These are phyloP conservation scores for Nasonia vitripennis DNA, from an alignment of 1,140 invertebrate genomes.

Conservation along the genomic window DNA sequence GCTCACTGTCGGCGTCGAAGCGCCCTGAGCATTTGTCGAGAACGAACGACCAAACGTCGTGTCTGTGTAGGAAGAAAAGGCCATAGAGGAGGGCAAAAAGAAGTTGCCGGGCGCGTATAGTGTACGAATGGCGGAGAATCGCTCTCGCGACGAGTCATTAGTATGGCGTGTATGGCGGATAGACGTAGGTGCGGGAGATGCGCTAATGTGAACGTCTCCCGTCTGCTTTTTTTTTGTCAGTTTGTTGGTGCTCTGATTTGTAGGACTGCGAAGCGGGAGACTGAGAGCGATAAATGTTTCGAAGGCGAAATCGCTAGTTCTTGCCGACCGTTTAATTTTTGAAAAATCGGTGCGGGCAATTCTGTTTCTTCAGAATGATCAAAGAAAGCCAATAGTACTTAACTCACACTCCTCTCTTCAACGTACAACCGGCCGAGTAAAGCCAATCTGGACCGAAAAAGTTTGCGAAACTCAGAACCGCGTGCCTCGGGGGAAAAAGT, in stretches of 20 bases:
- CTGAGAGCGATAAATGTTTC: not conserved
- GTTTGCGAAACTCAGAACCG: conserved; percentile 36
- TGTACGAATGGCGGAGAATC: conserved; percentile 49
- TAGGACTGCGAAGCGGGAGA: not conserved
- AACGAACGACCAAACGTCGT: conserved; percentile 35
- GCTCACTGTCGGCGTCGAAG: conserved; percentile 60
- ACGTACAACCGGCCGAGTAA: not conserved
- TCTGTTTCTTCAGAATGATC: not conserved
- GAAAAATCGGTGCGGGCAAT: not conserved
- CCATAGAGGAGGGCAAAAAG: not conserved
- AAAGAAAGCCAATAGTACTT: conserved; percentile 17
- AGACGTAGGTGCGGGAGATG: conserved; percentile 15
- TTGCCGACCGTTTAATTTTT: not conserved
- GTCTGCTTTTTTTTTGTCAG: not conserved
- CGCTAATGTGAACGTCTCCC: conserved; percentile 16
- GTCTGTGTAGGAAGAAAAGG: conserved; percentile 31
- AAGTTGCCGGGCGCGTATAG: conserved; percentile 46
- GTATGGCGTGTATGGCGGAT: conserved; percentile 42
- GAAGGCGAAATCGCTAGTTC: not conserved
- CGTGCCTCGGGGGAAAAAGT: not conserved
- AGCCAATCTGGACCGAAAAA: conserved; percentile 23
- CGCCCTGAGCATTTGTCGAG: conserved; percentile 55
- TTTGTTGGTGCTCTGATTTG: not conserved
- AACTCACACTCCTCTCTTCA: not conserved
- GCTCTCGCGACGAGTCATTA: conserved; percentile 62